Evolutionary conservation across 2,113 vertebrate species (phyloP).

Genomic region (Argyrosomus japonicus): DNA sequence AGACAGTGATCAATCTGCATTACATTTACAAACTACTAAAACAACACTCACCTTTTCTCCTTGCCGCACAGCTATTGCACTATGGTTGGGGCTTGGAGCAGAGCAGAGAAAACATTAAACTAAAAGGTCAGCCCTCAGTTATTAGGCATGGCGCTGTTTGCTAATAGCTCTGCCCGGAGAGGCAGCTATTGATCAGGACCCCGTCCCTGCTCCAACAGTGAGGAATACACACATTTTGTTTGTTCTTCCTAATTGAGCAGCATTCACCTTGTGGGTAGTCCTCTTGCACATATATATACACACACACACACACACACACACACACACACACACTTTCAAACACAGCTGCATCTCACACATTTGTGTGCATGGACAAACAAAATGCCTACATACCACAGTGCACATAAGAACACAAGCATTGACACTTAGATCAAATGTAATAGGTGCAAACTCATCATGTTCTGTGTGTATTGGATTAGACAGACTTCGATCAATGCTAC

Average conservation of each 20-base stretch:
- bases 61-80: slow-evolving; percentile 68
- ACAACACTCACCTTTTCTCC: slow-evolving; percentile 84
- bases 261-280: slow-evolving; percentile 76
- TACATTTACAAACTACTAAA: slow-evolving; percentile 84
- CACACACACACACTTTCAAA: slow-evolving; percentile 32
- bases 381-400: background rate
- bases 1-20: slow-evolving; percentile 84
- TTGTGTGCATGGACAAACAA: slow-evolving; percentile 1
- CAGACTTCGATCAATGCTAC: background rate
- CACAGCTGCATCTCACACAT: background rate
- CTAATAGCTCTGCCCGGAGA: slow-evolving; percentile 80
- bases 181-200: slow-evolving; percentile 80
- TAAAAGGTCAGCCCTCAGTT: slow-evolving; percentile 83
- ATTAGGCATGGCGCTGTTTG: slow-evolving; percentile 81
- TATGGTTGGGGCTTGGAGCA: slow-evolving; percentile 54
- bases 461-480: slow-evolving; percentile 7
- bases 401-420: slow-evolving; percentile 10
- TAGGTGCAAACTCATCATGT: slow-evolving; percentile 28
- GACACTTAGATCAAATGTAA: slow-evolving; percentile 3
- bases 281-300: slow-evolving; percentile 22
- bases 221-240: slow-evolving; percentile 78
- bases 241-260: slow-evolving; percentile 79
- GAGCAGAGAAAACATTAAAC: slow-evolving; percentile 74
- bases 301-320: too few relatives aligned
- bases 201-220: slow-evolving; percentile 64